Conservation (phyloP, 2,888 invertebrate genomes). For the Drosophila nigricruria region DNA sequence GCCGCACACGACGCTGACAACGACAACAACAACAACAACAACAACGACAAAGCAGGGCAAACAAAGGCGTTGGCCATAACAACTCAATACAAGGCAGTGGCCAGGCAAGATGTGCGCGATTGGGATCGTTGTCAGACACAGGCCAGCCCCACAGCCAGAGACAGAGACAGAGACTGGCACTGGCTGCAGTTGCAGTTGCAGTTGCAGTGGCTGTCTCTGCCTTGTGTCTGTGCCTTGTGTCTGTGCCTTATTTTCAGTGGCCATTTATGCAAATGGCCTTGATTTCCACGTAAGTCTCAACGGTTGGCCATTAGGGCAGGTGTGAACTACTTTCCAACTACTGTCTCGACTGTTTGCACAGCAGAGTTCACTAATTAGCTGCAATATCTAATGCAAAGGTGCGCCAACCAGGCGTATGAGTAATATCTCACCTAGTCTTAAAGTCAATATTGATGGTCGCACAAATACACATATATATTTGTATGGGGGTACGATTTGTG, state of each 20-base stretch:
- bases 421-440: conserved; percentile 66
- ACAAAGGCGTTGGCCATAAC: conserved; percentile 79
- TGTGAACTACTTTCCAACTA: conserved; percentile 75
- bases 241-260: conserved; percentile 44
- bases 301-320: conserved; percentile 50
- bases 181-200: conserved; percentile 11
- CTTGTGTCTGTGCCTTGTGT: conserved; percentile 4
- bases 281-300: conserved; percentile 65
- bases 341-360: conserved; percentile 41
- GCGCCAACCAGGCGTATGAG: conserved; percentile 73
- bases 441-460: conserved; percentile 57
- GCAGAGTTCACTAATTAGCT: conserved; percentile 65
- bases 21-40: conserved; percentile 28
- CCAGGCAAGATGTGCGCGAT: conserved; percentile 54
- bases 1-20: conserved; percentile 75
- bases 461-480: conserved; percentile 11
- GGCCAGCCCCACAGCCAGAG: conserved; percentile 15
- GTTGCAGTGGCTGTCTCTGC: not conserved
- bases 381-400: conserved; percentile 63
- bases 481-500: conserved; percentile 24
- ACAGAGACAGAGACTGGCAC: not conserved
- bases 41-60: conserved; percentile 59
- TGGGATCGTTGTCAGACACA: conserved; percentile 56
- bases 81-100: conserved; percentile 68
- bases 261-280: conserved; percentile 76